Percentiles rank a stretch among this genome's conserved stretches.
phyloP scores from a whole-genome alignment of 2,888 invertebrate genomes.

The Kuschelorhynchus macadamiae region DNA sequence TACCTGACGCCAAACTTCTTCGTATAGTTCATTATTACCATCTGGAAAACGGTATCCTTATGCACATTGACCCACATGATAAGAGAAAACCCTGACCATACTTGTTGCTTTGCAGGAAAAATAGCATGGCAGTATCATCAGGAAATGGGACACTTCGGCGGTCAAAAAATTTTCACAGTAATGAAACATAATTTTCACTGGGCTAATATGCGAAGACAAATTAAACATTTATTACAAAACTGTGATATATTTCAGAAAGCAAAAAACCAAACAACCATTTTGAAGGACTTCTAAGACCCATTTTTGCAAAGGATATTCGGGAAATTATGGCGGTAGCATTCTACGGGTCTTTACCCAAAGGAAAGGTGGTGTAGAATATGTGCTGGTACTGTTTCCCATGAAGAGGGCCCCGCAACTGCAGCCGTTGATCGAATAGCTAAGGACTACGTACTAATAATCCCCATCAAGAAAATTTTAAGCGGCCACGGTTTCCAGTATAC shows the following conservation, averaged over 20 bases:
- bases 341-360: conserved; percentile 45
- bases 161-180: not conserved
- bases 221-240: not conserved
- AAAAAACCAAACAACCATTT: conserved; percentile 7
- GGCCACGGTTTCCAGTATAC: conserved; percentile 24
- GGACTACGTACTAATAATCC: not conserved
- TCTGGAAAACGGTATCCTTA: not conserved
- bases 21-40: not conserved
- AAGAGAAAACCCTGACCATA: not conserved
- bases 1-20: not conserved
- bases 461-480: conserved; percentile 5
- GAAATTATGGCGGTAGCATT: conserved; percentile 24
- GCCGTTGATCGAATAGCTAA: conserved; percentile 2
- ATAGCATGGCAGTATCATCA: conserved; percentile 18
- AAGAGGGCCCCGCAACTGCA: conserved; percentile 44
- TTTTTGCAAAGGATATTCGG: conserved; percentile 2
- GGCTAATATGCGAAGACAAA: conserved; percentile 1
- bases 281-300: conserved; percentile 1
- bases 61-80: not conserved
- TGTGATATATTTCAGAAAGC: conserved; percentile 23
- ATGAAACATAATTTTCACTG: conserved; percentile 9
- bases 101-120: conserved; percentile 10
- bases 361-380: conserved; percentile 38
- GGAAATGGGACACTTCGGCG: conserved; percentile 19
- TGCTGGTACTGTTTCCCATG: conserved; percentile 54